Evolutionary conservation across 2,113 vertebrate species (phyloP), one percentile per base, ranked within the genome.

Genomic region (Lepisosteus oculatus): DNA sequence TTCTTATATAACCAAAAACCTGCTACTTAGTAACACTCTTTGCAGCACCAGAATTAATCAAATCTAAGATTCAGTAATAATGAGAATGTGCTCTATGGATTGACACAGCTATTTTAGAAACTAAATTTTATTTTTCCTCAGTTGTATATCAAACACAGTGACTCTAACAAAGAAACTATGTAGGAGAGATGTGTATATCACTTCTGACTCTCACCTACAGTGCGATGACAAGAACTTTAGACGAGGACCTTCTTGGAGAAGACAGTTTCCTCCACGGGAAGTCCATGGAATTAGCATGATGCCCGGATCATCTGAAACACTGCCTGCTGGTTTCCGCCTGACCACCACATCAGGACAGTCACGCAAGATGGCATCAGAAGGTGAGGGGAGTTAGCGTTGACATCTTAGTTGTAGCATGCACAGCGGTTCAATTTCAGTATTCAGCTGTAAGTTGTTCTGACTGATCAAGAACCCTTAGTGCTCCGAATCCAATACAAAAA

Each of bases 231-330:
- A 98, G 87, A 96, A 97, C 78, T 97, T 95, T 80, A 86, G 91
- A 68, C 90, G 94, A 0, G 96, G 97, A 3, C 93, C 96, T 0
- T 95, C 97, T 5, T 99, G 97, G 97, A 90, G 97, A 83, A 92
- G 97, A 78, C 97, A 99, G 84, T 99, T 99, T 73, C 97, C 95
- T 5, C 94, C 96, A 0, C 91, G 96, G 0, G 97, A 99, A 81
- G 92, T 98, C 0, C 96, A 98, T 0, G 97, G 97, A 76, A 98
- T 99, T 90, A 98, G 96, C 81, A 99, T 99, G 96, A 99, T 99
- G 97, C 97, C 97, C 0, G 97, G 97, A 2, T 98, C 96, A 0
- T 96, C 96, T 0, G 97, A 99, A 89, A 99, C 97, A 0, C 90
- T 99, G 77, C 97, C 97, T 0, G 97, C 97, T 0, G 97, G 97